Conservation (phyloP, 2,797 vertebrate species). For the Chloroceryle inda region DNA sequence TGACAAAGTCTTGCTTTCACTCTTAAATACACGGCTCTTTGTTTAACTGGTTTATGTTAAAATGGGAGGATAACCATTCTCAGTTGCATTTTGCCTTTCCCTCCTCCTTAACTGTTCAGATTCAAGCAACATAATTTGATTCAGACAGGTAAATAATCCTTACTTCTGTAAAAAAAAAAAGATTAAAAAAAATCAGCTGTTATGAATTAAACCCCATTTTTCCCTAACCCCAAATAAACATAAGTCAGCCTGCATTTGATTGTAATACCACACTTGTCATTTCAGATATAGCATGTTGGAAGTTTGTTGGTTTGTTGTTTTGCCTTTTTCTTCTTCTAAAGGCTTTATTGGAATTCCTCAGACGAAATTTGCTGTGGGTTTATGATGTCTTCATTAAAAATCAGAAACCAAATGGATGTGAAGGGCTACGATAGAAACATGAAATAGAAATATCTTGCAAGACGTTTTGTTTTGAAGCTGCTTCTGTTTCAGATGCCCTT, state of each 20-base stretch:
- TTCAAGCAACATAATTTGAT: conserved; percentile 21
- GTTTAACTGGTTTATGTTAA: not conserved
- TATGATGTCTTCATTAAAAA: conserved; percentile 46
- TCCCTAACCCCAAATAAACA: conserved; percentile 51
- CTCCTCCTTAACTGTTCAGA: not conserved
- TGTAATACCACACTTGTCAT: conserved; percentile 34
- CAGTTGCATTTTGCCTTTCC: not conserved
- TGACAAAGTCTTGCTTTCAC: not conserved
- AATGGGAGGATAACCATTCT: not conserved
- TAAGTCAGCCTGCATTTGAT: conserved; percentile 33
- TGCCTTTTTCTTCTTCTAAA: not conserved
- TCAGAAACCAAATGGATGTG: conserved; percentile 14
- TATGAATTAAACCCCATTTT: conserved; percentile 55
- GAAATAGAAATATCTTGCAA: not conserved
- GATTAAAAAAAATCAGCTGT: conserved; percentile 14
- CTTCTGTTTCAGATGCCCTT: not conserved
- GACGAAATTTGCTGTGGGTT: not conserved
- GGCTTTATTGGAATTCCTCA: conserved; percentile 45
- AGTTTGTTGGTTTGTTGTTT: not conserved
- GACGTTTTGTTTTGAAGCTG: not conserved
- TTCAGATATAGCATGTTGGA: not conserved
- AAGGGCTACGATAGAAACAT: not conserved
- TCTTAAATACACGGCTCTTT: conserved; percentile 25
- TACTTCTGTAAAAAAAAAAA: not conserved
- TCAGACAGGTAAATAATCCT: conserved; percentile 58